phyloP scores from a whole-genome alignment of 2,888 invertebrate species.

The Athrips mouffetella region DNA sequence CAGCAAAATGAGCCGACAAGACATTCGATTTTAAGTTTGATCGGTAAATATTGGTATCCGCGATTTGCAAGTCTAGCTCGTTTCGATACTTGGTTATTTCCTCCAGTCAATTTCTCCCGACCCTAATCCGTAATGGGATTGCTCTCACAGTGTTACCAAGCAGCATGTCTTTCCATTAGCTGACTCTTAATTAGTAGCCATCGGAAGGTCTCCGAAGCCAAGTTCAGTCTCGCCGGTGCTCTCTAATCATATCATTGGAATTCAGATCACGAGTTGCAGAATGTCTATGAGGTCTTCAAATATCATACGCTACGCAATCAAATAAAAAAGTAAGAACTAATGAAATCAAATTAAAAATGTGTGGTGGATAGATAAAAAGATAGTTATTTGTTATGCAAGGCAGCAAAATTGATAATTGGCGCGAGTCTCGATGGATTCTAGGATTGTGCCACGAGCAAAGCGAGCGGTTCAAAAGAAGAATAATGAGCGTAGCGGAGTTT shows the following conservation, averaged over 20 bases:
- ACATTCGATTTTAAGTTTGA: no score
- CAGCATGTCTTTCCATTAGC: constrained; percentile 58
- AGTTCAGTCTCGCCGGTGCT: constrained; percentile 47
- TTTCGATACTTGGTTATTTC: constrained; percentile 6
- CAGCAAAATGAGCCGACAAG: no score
- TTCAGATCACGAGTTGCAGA: constrained; percentile 61
- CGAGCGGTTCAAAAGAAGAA: no score
- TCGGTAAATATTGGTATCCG: no score
- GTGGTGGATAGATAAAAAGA: no score
- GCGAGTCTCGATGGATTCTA: no score
- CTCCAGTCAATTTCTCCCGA: background rate
- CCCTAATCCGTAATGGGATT: constrained; percentile 30
- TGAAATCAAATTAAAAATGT: no score
- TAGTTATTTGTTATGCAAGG: no score
- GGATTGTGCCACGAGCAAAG: no score
- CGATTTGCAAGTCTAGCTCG: background rate
- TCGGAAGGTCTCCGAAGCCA: constrained; percentile 54
- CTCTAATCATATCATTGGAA: constrained; percentile 59
- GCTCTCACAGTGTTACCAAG: constrained; percentile 34
- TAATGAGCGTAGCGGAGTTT: no score
- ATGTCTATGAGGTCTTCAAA: constrained; percentile 61
- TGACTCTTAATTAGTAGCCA: constrained; percentile 57
- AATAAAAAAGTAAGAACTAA: no score
- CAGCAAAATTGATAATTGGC: no score
- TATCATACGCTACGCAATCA: constrained; percentile 52